Evolutionary conservation across 1,140 invertebrate species (phyloP).

Genomic region (Tenebrio molitor): DNA sequence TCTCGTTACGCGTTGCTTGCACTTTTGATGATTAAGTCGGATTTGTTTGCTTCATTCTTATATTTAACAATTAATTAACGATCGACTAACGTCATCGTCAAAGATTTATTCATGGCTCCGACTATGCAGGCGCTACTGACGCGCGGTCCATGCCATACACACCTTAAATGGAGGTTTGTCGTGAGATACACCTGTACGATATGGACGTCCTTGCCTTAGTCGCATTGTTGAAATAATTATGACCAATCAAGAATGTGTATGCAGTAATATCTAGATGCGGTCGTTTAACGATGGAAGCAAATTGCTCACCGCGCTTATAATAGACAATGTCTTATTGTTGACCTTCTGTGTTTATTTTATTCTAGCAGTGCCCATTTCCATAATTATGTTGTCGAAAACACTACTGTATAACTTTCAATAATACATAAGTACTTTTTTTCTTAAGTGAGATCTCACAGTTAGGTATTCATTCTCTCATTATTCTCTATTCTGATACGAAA

Average conservation of each 20-base stretch:
- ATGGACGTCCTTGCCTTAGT: conserved; percentile 14
- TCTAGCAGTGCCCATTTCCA: conserved; percentile 1
- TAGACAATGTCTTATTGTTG: conserved; percentile 18
- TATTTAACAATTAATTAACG: too few relatives aligned
- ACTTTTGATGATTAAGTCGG: too few relatives aligned
- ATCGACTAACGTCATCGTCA: too few relatives aligned
- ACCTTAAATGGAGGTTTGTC: conserved; percentile 7
- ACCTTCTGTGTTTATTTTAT: conserved; percentile 1
- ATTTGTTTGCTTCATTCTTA: too few relatives aligned
- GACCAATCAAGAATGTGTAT: conserved; percentile 6
- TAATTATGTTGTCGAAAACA: conserved; percentile 12
- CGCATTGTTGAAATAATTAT: conserved; percentile 23
- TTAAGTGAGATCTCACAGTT: too few relatives aligned
- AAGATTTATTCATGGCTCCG: too few relatives aligned
- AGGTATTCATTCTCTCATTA: too few relatives aligned
- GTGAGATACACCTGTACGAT: not conserved
- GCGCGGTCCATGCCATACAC: too few relatives aligned
- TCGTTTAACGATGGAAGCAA: conserved; percentile 10
- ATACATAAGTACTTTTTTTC: too few relatives aligned
- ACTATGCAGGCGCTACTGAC: too few relatives aligned
- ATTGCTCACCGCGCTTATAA: not conserved
- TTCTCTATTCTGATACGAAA: too few relatives aligned
- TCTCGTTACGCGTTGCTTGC: too few relatives aligned
- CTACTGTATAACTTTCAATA: not conserved
- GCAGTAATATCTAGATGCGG: conserved; percentile 10